Evolutionary conservation across 2,888 invertebrate species (phyloP), one percentile per base, ranked within the genome.

Genomic region (Megastigmus dorsalis): DNA sequence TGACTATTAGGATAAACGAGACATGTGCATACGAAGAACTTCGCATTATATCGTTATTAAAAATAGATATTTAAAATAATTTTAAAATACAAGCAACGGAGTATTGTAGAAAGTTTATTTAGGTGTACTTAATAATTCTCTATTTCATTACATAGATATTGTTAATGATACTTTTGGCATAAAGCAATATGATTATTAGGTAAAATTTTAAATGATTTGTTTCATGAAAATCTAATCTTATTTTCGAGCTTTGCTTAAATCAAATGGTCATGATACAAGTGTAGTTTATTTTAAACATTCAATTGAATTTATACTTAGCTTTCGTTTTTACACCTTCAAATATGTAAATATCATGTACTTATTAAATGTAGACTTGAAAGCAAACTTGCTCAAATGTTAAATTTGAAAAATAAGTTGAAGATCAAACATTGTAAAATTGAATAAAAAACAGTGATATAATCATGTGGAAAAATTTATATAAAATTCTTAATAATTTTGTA

Each of bases 241-340:
- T n/a, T 63, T 68, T 75, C 4, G 55, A 67, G 63, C 54, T 65
- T 70, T 63, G 57, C 52, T 71, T 63, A 68, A 18, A 30, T 72
- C 72, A 75, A 75, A 72, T 75, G 68, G 71, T 68, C 72, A 72
- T 72, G 18, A 55, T 50, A 45, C 72, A 72, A 75, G 72, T 75
- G 63, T 59, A 60, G 54, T 45, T 59, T 41, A 23, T 33, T 38
- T 36, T 66, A 13, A 30, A 59, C 43, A 43, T 55, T 59, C n/a
- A 48, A 9, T 20, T 48, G 26, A 23, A 26, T 52, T 13, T 28
- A 41, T 50, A n/a, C n/a, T 60, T 55, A n/a, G 23, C n/a, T n/a
- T 62, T 33, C 13, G 10, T n/a, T 55, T 30, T 48, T 10, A 33
- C 15, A 67, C 26, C 23, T 30, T 18, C 10, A 15, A 43, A 15